Evolutionary conservation across 1,140 invertebrate species (phyloP), one percentile per base, ranked within the genome.

Genomic region (Saxidomus purpurata): DNA sequence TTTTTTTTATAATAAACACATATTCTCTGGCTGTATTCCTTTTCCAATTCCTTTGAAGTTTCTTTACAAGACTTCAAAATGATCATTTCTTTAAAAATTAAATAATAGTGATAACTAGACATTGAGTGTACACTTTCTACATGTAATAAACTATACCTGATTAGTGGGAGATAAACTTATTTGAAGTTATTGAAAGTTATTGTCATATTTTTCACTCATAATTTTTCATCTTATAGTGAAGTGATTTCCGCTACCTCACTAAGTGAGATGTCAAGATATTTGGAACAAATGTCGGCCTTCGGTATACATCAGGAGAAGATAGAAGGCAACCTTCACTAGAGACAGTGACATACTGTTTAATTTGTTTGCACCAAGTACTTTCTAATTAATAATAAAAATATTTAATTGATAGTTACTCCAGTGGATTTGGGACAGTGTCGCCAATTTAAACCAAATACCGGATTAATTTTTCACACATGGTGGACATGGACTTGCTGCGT

Each of bases 151-250:
- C n/a, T 25, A 63, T 40, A 43, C 38, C 40, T 1, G 36, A 76
- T 40, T 47, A 19, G 13, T 19, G n/a, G 38, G 1, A 40, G 67
- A 71, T 71, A 71, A 71, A 28, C 17, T 47, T 25, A 76, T 76
- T 76, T 76, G 71, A 76, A 76, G 71, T 49, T 25, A 43, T 76
- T 76, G 71, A 76, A 76, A 49, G 17, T 49, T 2, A 25, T 76
- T 76, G 71, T 76, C 71, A 49, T 63, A 28, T 76, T 76, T 76
- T 49, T 38, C 38, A 43, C 67, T 22, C 38, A 34, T 17, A 38
- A 22, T 40, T 71, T 71, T 38, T 71, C 67, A 71, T 71, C 34
- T 38, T 17, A 38, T 38, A 63, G 25, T 63, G n/a, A 25, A 63
- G 59, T 63, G 59, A 63, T 63, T 63, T 63, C 19, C 9, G 25